Percentiles rank a stretch among this genome's conserved stretches.
Evolutionary conservation across 2,113 vertebrate genomes (phyloP).

Genomic region (Cichladusa arquata): DNA sequence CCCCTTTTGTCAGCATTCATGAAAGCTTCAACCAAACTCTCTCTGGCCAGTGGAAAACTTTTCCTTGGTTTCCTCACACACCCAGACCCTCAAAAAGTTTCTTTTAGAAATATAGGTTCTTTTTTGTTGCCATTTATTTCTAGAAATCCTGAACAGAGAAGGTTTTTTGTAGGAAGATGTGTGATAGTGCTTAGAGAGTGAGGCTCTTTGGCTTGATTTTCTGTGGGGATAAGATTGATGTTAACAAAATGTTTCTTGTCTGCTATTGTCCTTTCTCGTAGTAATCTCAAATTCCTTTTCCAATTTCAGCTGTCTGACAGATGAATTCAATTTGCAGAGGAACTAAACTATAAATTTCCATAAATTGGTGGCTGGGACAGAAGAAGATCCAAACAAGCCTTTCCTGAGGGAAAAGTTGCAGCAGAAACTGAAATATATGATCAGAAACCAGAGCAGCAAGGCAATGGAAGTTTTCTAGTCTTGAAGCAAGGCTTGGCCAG

Average conservation of each 20-base stretch:
- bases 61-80: not conserved
- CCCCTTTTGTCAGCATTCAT: accelerated
- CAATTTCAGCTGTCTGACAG: not conserved
- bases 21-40: not conserved
- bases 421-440: not conserved
- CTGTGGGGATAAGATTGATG: not conserved
- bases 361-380: not conserved
- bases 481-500: not conserved
- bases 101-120: not conserved
- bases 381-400: not conserved
- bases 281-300: not conserved
- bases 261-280: not conserved
- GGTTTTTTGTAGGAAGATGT: not conserved
- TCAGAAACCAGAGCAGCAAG: not conserved
- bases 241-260: not conserved
- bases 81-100: not conserved
- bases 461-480: not conserved
- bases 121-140: not conserved
- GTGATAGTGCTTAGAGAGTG: not conserved
- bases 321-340: not conserved
- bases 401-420: not conserved
- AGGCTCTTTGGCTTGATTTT: not conserved
- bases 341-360: not conserved
- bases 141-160: not conserved
- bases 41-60: not conserved